Base-by-base conservation (phyloP, 2,113 vertebrate genomes). In the Glaucomys volans region DNA sequence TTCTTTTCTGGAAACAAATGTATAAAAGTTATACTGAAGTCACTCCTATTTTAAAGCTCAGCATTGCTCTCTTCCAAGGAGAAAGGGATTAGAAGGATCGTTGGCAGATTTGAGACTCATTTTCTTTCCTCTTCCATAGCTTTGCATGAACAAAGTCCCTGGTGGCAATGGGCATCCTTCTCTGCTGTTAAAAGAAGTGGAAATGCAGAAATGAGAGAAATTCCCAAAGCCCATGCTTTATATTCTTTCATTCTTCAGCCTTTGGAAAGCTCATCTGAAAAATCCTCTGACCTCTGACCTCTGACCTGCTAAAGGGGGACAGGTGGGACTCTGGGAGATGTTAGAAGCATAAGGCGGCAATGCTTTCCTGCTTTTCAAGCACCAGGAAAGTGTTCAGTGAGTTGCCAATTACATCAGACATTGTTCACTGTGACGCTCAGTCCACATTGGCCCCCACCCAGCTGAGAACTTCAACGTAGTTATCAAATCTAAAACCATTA, bases 1-100 rank as follows among this genome's bases (percentile, higher is more conserved):
- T 76, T 91, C 69, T 72, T 88, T 84, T 57, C 93, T 75, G 66
- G 88, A 82, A 80, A 84, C 64, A 84, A 62, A 75, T 30, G 14
- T 75, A 24, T 42, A 54, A 74, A 59, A 69, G 26, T 57, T 59
- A 76, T 10, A 2, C 62, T 44, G 64, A 47, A 66, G 26, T 76
- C n/a, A 40, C 13, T 81, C 24, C 30, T 59, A 28, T 28, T 93
- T 62, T 82, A 67, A 86, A 76, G 28, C 20, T 83, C 74, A 59
- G 32, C 20, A n/a, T 64, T 26, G 40, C 35, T 72, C 26, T 71
- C 35, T 37, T 81, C 35, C 52, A 47, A 62, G 50, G 74, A 87
- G 30, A 71, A 66, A 64, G 42, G 40, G 37, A 6, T 64, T 74
- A 52, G 22, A 82, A 1, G 52, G 40, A 64, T 9, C 54, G 47